A percentile compares a stretch with the other conserved stretches of the same genome.
Evolutionary conservation across 2,797 vertebrate species (phyloP).

Genomic region (Coccyzus lansbergi): DNA sequence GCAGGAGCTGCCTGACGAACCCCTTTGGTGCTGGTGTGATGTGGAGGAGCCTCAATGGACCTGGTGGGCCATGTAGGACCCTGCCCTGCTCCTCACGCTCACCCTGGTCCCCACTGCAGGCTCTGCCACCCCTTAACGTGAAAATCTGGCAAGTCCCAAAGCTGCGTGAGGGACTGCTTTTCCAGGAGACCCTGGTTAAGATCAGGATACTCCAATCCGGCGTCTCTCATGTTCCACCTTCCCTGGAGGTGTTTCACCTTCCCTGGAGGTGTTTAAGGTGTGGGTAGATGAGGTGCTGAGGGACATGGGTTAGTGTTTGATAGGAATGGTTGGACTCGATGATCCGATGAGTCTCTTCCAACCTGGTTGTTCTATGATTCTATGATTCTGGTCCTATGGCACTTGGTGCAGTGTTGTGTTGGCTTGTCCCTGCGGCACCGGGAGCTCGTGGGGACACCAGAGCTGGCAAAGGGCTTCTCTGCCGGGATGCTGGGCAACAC

Average conservation of each 20-base stretch:
- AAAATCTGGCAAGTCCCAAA: fast-evolving
- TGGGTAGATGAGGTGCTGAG: too few species aligned
- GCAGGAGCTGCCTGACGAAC: not conserved
- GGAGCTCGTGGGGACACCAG: fast-evolving
- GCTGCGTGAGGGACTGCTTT: not conserved
- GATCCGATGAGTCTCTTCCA: too few species aligned
- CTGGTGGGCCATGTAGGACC: too few species aligned
- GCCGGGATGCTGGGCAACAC: not conserved
- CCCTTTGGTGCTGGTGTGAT: fast-evolving
- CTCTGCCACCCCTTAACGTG: not conserved
- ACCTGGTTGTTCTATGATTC: too few species aligned
- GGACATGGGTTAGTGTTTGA: too few species aligned
- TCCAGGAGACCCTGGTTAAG: fast-evolving
- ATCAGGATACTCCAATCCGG: fast-evolving
- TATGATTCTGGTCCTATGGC: fast-evolving
- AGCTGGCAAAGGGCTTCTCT: not conserved
- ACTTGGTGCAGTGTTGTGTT: fast-evolving
- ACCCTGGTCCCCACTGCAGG: fast-evolving
- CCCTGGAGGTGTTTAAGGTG: too few species aligned
- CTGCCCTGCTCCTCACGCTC: not conserved
- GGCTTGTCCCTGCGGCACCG: fast-evolving
- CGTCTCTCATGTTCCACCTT: too few species aligned
- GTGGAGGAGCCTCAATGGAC: fast-evolving
- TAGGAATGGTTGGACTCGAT: too few species aligned
- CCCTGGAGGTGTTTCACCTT: too few species aligned